Percentiles rank a stretch among this genome's conserved stretches.
Evolutionary conservation across 2,113 vertebrate genomes (phyloP).

Genomic region (Gavialis gangeticus): DNA sequence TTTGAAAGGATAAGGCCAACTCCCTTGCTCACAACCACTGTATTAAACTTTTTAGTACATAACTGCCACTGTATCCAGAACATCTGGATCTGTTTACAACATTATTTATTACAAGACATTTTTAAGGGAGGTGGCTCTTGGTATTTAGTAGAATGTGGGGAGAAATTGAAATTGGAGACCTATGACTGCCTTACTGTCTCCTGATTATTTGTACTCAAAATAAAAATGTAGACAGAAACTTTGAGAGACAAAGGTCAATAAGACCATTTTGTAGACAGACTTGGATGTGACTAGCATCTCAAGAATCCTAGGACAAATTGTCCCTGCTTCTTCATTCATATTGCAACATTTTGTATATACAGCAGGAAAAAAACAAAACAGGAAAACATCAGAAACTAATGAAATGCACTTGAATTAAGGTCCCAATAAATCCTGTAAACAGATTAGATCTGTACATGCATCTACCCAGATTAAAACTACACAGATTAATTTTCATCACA

Average conservation of each 20-base stretch:
- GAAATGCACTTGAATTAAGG: not conserved
- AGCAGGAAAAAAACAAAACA: not conserved
- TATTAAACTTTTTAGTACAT: slow-evolving; percentile 11
- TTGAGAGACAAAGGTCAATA: not conserved
- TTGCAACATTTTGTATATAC: not conserved
- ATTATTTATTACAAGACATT: not conserved
- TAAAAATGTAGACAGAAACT: not conserved
- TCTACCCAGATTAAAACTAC: not conserved
- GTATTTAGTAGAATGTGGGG: not conserved
- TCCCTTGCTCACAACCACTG: not conserved
- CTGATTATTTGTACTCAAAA: not conserved
- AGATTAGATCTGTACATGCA: not conserved
- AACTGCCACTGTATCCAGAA: not conserved
- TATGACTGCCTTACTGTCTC: not conserved
- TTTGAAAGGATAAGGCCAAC: not conserved
- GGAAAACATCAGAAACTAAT: not conserved
- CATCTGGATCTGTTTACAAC: not conserved
- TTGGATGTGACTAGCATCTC: not conserved
- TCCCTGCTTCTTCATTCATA: not conserved
- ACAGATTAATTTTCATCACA: slow-evolving; percentile 15
- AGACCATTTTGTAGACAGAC: not conserved
- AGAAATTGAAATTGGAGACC: not conserved
- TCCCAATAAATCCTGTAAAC: not conserved
- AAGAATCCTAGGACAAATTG: not conserved
- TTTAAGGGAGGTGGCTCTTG: not conserved